Conservation (phyloP, 1,140 invertebrate genomes). For the Macrotrachela quadricornifera region DNA sequence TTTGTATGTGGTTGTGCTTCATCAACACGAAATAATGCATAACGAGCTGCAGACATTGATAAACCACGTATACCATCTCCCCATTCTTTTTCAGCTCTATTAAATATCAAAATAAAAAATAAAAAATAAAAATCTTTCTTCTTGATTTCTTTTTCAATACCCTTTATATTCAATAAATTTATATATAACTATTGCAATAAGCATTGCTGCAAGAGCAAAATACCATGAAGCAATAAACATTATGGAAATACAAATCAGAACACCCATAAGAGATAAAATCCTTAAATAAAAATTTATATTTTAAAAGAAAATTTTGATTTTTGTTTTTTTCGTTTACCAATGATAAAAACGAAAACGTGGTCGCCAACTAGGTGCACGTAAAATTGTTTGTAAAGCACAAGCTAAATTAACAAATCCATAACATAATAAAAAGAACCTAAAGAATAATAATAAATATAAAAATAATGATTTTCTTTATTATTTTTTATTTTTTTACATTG, state of each 20-base stretch:
- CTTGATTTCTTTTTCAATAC: conserved; percentile 34
- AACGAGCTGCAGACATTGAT: conserved; percentile 79
- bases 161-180: conserved; percentile 99
- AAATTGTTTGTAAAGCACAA: conserved; percentile 79
- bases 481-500: conserved; percentile 22
- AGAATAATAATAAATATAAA: no score
- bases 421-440: conserved; percentile 90
- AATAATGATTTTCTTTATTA: no score
- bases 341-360: conserved; percentile 95
- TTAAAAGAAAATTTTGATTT: no score
- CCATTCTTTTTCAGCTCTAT: conserved; percentile 96
- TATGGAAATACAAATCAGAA: conserved; percentile 76
- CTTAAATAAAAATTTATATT: no score
- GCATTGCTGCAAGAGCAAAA: conserved; percentile 81
- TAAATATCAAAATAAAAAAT: background rate
- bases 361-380: conserved; percentile 84
- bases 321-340: conserved; percentile 43
- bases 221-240: conserved; percentile 99
- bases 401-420: conserved; percentile 97
- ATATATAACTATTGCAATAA: conserved; percentile 81
- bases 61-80: conserved; percentile 93
- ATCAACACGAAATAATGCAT: conserved; percentile 71
- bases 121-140: no score
- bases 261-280: conserved; percentile 64
- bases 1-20: conserved; percentile 81